Evolutionary conservation across 2,888 invertebrate genomes (phyloP).

Genomic region (Drosophila rubida): DNA sequence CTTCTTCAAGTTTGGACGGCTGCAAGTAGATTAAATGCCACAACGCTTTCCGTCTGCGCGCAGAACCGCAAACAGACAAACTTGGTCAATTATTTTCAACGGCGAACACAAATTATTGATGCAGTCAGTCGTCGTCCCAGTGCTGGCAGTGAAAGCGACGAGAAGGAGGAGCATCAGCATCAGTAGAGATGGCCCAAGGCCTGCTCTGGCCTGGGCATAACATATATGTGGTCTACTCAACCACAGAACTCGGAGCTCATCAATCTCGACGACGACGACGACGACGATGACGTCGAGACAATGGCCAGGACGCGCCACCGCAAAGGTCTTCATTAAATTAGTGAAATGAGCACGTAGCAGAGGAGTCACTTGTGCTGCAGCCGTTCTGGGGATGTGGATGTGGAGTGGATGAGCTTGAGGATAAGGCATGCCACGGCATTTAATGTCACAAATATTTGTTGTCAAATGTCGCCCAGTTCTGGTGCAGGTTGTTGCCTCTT

Average conservation of each 20-base stretch:
- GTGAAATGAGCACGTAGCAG: constrained; percentile 73
- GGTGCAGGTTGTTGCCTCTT: not conserved
- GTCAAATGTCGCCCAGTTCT: constrained; percentile 69
- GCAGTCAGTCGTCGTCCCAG: constrained; percentile 45
- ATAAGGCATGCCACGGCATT: constrained; percentile 50
- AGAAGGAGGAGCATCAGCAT: constrained; percentile 7
- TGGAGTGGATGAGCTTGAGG: constrained; percentile 11
- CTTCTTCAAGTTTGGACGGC: constrained; percentile 29
- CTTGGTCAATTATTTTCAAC: constrained; percentile 82
- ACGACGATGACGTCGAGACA: constrained; percentile 72
- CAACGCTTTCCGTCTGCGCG: constrained; percentile 53
- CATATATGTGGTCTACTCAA: constrained; percentile 52
- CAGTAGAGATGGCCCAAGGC: constrained; percentile 19
- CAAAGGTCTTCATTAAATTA: constrained; percentile 83
- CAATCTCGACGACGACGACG: constrained; percentile 64
- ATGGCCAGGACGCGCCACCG: constrained; percentile 68
- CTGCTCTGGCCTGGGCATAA: constrained; percentile 9
- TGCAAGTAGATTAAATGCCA: constrained; percentile 79
- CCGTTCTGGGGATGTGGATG: constrained; percentile 1
- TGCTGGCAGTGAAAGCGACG: constrained; percentile 45
- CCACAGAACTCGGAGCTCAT: constrained; percentile 62
- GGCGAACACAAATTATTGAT: constrained; percentile 81
- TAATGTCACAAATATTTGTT: constrained; percentile 80
- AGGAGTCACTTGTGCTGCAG: constrained; percentile 15
- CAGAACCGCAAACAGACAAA: constrained; percentile 76